Conservation (phyloP, 1,140 invertebrate genomes). For the Saccostrea echinata region DNA sequence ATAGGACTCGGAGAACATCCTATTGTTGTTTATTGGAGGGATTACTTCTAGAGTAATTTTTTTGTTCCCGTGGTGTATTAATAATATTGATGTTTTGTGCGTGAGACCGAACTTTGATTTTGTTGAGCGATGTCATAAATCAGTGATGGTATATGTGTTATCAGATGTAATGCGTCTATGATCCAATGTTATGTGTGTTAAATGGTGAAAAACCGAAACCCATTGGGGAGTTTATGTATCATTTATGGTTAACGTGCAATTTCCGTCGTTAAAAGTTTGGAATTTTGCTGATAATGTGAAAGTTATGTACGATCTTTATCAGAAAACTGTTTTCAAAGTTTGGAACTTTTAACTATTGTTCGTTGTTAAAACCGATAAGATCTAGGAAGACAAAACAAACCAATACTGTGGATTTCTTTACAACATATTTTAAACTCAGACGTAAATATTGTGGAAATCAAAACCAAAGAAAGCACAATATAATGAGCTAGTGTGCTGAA, state of each 20-base stretch:
- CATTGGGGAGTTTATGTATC: too few species aligned
- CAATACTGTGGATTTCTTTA: too few species aligned
- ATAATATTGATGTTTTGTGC: slow-evolving; percentile 4
- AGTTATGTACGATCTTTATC: too few species aligned
- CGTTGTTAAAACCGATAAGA: too few species aligned
- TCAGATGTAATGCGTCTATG: not conserved
- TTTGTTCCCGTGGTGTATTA: not conserved
- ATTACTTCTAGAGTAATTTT: not conserved
- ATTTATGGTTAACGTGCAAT: too few species aligned
- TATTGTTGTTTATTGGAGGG: not conserved
- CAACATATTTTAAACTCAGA: too few species aligned
- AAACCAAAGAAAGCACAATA: not conserved
- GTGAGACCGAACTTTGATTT: not conserved
- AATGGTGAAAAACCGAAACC: not conserved
- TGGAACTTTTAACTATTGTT: too few species aligned
- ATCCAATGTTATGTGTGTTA: not conserved
- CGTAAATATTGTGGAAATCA: too few species aligned
- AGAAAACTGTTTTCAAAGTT: too few species aligned
- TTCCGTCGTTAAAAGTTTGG: too few species aligned
- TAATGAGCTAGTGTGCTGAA: not conserved
- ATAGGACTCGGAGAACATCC: not conserved
- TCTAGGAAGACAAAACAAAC: too few species aligned
- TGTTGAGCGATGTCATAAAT: not conserved
- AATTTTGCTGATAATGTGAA: too few species aligned
- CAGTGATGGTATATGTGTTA: not conserved